phyloP scores from a whole-genome alignment of 1,140 invertebrate species.

The Cherax destructor region DNA sequence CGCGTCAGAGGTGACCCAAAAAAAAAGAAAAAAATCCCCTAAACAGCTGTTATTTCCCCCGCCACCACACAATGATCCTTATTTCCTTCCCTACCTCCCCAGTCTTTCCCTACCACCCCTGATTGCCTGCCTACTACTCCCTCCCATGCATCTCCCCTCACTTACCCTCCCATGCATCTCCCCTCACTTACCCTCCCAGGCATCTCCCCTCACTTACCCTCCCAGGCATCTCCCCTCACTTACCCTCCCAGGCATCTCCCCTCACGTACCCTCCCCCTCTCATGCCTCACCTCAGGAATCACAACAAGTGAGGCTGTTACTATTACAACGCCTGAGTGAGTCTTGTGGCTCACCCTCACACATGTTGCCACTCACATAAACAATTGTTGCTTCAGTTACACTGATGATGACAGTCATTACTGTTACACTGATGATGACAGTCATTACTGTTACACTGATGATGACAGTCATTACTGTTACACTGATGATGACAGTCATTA shows the following conservation, averaged over 20 bases:
- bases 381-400: too few relatives aligned
- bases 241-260: not conserved
- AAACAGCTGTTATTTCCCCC: slow-evolving; percentile 6
- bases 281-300: not conserved
- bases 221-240: not conserved
- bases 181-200: not conserved
- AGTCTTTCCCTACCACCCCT: not conserved
- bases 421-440: too few relatives aligned
- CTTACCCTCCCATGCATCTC: not conserved
- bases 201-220: not conserved
- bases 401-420: too few relatives aligned
- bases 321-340: not conserved
- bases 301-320: slow-evolving; percentile 5
- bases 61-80: not conserved
- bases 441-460: too few relatives aligned
- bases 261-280: not conserved
- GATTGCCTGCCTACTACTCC: not conserved
- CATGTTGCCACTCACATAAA: not conserved
- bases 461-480: too few relatives aligned
- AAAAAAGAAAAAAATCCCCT: not conserved
- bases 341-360: not conserved
- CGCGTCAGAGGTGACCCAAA: not conserved
- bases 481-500: too few relatives aligned
- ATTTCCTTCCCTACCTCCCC: not conserved
- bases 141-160: not conserved